phyloP scores from a whole-genome alignment of 2,888 invertebrate genomes.

The Ptychoptera albimana region DNA sequence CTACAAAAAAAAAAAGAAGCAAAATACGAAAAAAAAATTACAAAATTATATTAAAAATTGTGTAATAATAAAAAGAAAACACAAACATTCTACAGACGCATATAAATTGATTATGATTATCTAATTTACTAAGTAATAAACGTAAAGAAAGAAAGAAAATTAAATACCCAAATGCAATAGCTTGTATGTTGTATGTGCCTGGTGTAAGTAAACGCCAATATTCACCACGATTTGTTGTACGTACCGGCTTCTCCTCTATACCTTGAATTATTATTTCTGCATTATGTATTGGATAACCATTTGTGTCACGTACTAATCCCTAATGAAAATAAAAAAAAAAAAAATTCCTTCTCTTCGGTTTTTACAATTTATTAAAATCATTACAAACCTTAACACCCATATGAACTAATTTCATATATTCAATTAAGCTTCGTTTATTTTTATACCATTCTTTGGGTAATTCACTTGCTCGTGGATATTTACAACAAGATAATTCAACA shows the following conservation, averaged over 20 bases:
- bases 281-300: constrained; percentile 33
- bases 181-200: constrained; percentile 65
- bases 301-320: constrained; percentile 27
- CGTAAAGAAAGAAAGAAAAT: too few species aligned
- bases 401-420: constrained; percentile 69
- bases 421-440: constrained; percentile 72
- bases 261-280: constrained; percentile 63
- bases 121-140: too few species aligned
- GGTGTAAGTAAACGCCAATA: constrained; percentile 89
- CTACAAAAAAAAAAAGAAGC: too few species aligned
- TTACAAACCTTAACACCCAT: constrained; percentile 43
- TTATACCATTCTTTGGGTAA: constrained; percentile 65
- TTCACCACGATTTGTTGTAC: constrained; percentile 67
- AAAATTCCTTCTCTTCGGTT: too few species aligned
- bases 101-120: too few species aligned
- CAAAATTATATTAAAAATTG: constrained; percentile 3
- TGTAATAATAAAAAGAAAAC: background rate
- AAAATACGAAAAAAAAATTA: too few species aligned
- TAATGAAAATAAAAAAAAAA: constrained; percentile 5
- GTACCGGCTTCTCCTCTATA: constrained; percentile 60
- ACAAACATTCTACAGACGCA: too few species aligned
- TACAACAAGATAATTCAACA: constrained; percentile 90
- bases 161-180: constrained; percentile 51
- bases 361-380: background rate
- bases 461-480: constrained; percentile 62